Conservation (phyloP, 2,113 vertebrate genomes). For the Cyprinodon tularosa region DNA sequence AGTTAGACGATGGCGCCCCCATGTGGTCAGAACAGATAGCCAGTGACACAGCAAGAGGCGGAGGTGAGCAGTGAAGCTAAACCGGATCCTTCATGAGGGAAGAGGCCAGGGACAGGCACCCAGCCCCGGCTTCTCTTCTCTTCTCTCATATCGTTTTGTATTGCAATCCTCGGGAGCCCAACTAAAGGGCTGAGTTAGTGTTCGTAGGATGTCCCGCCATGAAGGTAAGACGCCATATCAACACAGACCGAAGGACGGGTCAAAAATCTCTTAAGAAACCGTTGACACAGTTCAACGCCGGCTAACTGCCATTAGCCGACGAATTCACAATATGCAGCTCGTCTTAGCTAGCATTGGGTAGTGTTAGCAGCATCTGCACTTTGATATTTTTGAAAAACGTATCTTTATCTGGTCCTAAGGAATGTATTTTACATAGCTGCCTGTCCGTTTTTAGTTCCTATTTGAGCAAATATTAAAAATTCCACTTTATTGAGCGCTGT, state of each 20-base stretch:
- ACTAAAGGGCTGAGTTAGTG: slow-evolving; percentile 64
- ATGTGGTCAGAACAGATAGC: slow-evolving; percentile 31
- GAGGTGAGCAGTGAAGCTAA: slow-evolving; percentile 65
- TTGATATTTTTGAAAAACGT: slow-evolving; percentile 38
- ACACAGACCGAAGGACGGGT: background rate
- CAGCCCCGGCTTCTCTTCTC: slow-evolving; percentile 80
- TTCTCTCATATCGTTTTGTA: slow-evolving; percentile 54
- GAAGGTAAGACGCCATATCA: slow-evolving; percentile 75
- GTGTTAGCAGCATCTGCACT: slow-evolving; percentile 53
- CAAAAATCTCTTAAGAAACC: slow-evolving; percentile 17
- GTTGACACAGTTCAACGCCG: slow-evolving; percentile 42
- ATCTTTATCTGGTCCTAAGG: slow-evolving; percentile 41
- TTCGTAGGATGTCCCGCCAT: slow-evolving; percentile 87
- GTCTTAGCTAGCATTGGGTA: slow-evolving; percentile 40
- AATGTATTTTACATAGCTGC: background rate
- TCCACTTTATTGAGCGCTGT: slow-evolving; percentile 25
- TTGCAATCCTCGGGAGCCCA: slow-evolving; percentile 62
- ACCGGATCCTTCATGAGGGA: slow-evolving; percentile 82
- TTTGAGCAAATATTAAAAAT: background rate
- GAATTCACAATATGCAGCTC: slow-evolving; percentile 64
- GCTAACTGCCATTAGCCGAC: slow-evolving; percentile 60
- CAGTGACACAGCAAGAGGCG: slow-evolving; percentile 76
- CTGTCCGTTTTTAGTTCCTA: background rate
- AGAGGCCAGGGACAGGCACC: slow-evolving; percentile 79
- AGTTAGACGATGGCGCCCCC: slow-evolving; percentile 43